Evolutionary conservation across 2,797 vertebrate species (phyloP).

Genomic region (Crocodylus rhombifer): DNA sequence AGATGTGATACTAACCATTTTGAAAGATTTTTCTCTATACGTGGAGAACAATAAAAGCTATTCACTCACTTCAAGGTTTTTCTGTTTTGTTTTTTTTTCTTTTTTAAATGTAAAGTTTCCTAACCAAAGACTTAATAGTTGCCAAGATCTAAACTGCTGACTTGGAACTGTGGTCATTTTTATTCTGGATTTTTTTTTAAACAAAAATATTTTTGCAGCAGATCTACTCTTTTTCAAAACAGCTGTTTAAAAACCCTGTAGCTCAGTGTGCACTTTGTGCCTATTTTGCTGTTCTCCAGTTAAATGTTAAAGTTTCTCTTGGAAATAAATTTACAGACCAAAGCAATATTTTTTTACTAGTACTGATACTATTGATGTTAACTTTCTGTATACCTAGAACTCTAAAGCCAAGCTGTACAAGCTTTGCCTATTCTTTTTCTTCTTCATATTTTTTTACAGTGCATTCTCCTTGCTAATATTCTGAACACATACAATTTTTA

Average conservation of each 20-base stretch:
- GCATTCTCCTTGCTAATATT: constrained; percentile 4
- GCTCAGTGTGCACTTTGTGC: background rate
- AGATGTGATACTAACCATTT: background rate
- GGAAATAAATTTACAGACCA: constrained; percentile 27
- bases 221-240: constrained; percentile 26
- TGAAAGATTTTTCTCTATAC: background rate
- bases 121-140: background rate
- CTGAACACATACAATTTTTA: constrained; percentile 15
- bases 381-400: background rate
- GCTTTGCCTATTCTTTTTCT: background rate
- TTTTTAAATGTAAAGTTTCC: background rate
- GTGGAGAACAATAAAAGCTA: background rate
- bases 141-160: constrained; percentile 7
- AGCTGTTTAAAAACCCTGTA: constrained; percentile 58
- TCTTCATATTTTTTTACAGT: constrained; percentile 29
- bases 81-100: background rate
- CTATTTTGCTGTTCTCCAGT: background rate
- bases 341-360: constrained; percentile 49
- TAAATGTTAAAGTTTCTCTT: constrained; percentile 35
- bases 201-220: constrained; percentile 56
- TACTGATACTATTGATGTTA: background rate
- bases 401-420: background rate
- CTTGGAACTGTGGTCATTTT: background rate
- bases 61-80: background rate
- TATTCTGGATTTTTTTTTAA: constrained; percentile 22